Evolutionary conservation across 2,888 invertebrate species (phyloP).

Genomic region (Cartodere bifasciata): DNA sequence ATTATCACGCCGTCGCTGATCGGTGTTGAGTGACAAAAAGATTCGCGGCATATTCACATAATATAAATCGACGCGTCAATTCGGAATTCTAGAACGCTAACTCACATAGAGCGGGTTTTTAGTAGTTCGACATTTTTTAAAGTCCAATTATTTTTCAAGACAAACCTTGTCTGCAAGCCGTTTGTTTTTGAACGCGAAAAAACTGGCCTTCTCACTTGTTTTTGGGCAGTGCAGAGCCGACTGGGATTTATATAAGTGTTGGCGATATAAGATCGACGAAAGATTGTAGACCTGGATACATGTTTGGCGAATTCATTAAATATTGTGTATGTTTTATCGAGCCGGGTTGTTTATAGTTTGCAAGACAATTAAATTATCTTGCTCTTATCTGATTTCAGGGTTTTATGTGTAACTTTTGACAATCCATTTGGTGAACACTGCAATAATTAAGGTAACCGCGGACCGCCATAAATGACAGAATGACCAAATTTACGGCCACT

Average conservation of each 20-base stretch:
- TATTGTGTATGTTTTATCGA: conserved; percentile 7
- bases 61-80: conserved; percentile 29
- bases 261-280: conserved; percentile 16
- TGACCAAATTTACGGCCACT: too few species aligned
- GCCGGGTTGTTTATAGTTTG: conserved; percentile 8
- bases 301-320: conserved; percentile 1
- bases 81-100: conserved; percentile 30
- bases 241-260: conserved; percentile 18
- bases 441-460: too few species aligned
- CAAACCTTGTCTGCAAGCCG: conserved; percentile 3
- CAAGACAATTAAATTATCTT: conserved; percentile 9
- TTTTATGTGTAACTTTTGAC: conserved; percentile 6
- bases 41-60: conserved; percentile 12
- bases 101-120: conserved; percentile 29
- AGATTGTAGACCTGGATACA: conserved; percentile 6
- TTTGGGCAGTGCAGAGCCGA: conserved; percentile 15
- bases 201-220: conserved; percentile 21
- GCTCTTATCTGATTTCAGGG: conserved; percentile 9
- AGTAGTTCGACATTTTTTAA: conserved; percentile 20
- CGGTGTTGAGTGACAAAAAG: conserved; percentile 12
- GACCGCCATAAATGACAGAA: too few species aligned
- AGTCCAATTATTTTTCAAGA: conserved; percentile 5
- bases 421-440: too few species aligned
- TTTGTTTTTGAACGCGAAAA: conserved; percentile 19
- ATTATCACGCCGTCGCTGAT: too few species aligned